phyloP scores from a whole-genome alignment of 2,888 invertebrate species.

The Osedax frankpressi region DNA sequence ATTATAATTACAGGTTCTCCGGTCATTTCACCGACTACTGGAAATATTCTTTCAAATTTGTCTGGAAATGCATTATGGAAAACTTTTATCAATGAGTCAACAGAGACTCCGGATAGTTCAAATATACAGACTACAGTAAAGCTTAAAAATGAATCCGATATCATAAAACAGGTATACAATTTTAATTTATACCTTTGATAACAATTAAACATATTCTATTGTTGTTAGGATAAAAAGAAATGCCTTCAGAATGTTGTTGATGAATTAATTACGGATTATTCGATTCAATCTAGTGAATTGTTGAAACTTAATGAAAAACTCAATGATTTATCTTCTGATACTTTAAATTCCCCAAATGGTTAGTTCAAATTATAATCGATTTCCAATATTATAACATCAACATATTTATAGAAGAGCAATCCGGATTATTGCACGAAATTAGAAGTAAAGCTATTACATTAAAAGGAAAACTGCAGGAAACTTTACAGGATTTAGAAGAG shows the following conservation, averaged over 20 bases:
- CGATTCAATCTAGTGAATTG: background rate
- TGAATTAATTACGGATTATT: background rate
- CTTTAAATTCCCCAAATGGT: background rate
- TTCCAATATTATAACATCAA: too few relatives aligned
- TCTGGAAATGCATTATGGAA: conserved; percentile 41
- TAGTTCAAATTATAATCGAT: background rate
- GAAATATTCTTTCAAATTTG: conserved; percentile 35
- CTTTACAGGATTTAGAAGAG: background rate
- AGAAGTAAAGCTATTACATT: background rate
- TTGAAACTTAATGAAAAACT: background rate
- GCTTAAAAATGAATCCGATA: too few relatives aligned
- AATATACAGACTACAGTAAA: too few relatives aligned
- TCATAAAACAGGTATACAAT: too few relatives aligned
- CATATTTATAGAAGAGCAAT: background rate
- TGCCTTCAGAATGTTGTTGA: background rate
- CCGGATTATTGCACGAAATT: background rate
- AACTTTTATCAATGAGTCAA: conserved; percentile 38
- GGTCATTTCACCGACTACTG: conserved; percentile 18
- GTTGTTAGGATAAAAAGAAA: background rate
- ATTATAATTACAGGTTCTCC: background rate
- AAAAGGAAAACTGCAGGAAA: background rate
- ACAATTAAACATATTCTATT: too few relatives aligned
- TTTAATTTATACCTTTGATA: too few relatives aligned
- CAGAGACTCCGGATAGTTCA: too few relatives aligned
- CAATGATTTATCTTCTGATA: background rate